phyloP scores from a whole-genome alignment of 2,113 vertebrate genomes.

The Melanocharis versteri region DNA sequence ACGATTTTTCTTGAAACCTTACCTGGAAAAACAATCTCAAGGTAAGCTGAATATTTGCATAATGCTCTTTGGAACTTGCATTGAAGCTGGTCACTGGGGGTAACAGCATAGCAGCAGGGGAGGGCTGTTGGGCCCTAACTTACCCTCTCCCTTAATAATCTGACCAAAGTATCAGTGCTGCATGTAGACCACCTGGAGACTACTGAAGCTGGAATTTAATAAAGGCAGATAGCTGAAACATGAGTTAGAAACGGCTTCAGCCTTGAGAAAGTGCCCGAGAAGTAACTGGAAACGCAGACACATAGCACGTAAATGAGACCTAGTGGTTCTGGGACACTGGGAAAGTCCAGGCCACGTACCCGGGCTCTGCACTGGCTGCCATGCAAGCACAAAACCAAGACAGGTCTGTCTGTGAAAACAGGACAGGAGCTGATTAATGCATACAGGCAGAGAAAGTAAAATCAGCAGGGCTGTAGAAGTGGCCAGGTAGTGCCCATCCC shows the following conservation, averaged over 20 bases:
- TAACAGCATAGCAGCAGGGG: background rate
- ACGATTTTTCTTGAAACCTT: slow-evolving; percentile 57
- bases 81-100: background rate
- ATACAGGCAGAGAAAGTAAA: background rate
- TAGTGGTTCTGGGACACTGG: background rate
- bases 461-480: background rate
- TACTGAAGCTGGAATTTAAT: background rate
- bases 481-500: background rate
- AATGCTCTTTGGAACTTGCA: background rate
- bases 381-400: background rate
- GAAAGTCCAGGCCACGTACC: background rate
- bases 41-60: slow-evolving; percentile 25
- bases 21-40: slow-evolving; percentile 40
- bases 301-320: background rate
- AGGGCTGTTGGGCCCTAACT: background rate
- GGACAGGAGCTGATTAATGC: background rate
- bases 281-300: background rate
- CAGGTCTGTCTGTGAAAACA: background rate
- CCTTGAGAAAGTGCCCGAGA: background rate
- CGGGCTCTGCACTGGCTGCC: background rate
- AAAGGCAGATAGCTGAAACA: background rate
- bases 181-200: background rate
- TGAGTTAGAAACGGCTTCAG: background rate
- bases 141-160: background rate
- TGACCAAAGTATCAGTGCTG: background rate